phyloP scores from a whole-genome alignment of 2,797 vertebrate species.

The Gephyroberyx darwinii region DNA sequence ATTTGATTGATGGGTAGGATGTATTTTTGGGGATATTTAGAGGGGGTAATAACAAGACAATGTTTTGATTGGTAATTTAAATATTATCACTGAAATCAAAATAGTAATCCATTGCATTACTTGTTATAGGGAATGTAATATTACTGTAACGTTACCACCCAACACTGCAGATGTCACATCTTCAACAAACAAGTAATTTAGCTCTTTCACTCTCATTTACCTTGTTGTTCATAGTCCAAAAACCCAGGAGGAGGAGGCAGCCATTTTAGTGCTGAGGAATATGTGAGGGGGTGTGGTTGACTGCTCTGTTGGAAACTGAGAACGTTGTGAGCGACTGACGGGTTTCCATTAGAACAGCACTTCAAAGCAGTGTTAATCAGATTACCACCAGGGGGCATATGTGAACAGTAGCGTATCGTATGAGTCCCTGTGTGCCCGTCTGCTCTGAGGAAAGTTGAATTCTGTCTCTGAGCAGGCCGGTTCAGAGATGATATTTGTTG shows the following conservation, averaged over 20 bases:
- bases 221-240: background rate
- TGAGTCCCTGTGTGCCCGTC: conserved; percentile 42
- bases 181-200: background rate
- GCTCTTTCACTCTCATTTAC: background rate
- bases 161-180: no score
- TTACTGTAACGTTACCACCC: no score
- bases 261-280: conserved; percentile 13
- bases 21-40: no score
- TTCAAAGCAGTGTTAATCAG: conserved; percentile 34
- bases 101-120: no score
- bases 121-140: no score
- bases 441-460: conserved; percentile 31
- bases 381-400: conserved; percentile 69
- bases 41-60: no score
- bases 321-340: conserved; percentile 1
- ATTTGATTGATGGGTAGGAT: no score
- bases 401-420: conserved; percentile 26
- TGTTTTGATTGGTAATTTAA: no score
- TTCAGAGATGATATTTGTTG: background rate
- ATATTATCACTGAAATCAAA: no score
- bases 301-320: conserved; percentile 28
- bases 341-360: background rate
- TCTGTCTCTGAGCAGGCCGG: background rate
- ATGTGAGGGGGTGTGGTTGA: conserved; percentile 25
- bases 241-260: background rate